Base-by-base conservation (phyloP, 2,113 vertebrate genomes). In the Mesoclemmys tuberculata region DNA sequence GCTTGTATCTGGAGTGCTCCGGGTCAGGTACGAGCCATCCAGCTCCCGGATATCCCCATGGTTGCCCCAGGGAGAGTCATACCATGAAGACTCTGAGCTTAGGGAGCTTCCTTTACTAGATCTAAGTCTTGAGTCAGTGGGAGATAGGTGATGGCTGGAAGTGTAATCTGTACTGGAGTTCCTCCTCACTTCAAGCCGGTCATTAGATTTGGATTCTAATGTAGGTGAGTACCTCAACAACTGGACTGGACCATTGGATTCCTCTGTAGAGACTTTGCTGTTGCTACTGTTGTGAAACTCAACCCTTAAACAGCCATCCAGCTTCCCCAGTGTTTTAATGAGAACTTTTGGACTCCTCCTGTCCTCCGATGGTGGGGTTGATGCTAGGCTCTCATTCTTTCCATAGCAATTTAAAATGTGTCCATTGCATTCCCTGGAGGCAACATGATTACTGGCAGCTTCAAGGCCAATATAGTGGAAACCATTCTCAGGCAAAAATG, bases 11-110 rank as follows among this genome's bases (percentile, higher is more conserved):
- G 95, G 97, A 2, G 98, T 97, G 87, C 98, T 97, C 64, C 97
- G 97, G 10, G 97, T 97, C 54, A 98, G 96, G 89, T 98, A 98
- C 0, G 98, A 90, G 31, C 98, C 98, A 56, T 99, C 99, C 61
- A 98, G 89, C 82, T 99, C 99, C n/a, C 98, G 98, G 35, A 98
- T 96, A 88, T 99, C 99, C 9, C 98, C 94, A 81, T 88, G 92
- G 5, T 98, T 98, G 71, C 99, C 99, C 99, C 99, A 99, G 4
- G 99, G 99, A 29, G 98, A 99, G 96, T 99, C 99, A 38, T 99
- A 99, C 99, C 99, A 99, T 5, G 99, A 99, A 12, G 99, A 99
- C 91, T 99, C 99, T 0, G 99, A 99, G 96, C 99, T 99, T 80
- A 99, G 97, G 0, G 99, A 99, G 97, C 99, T 99, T 51, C 99